phyloP scores from a whole-genome alignment of 2,888 invertebrate species.

The Amblyjoppa fuscipennis region DNA sequence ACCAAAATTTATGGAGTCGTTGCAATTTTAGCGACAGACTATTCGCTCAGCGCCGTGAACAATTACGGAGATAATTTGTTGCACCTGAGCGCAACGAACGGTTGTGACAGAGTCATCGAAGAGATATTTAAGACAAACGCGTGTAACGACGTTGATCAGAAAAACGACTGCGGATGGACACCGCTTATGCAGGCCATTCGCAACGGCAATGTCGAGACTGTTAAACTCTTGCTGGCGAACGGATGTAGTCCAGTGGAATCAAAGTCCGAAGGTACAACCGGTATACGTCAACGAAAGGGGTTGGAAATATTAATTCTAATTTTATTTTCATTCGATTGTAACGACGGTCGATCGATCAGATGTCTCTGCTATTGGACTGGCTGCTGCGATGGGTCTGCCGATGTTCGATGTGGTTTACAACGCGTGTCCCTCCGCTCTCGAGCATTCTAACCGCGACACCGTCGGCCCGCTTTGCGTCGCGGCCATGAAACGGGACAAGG shows the following conservation, averaged over 20 bases:
- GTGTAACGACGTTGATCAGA: slow-evolving; percentile 72
- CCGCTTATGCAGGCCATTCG: slow-evolving; percentile 82
- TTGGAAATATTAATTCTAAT: neutral
- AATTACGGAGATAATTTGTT: slow-evolving; percentile 81
- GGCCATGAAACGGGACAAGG: slow-evolving; percentile 80
- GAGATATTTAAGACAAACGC: slow-evolving; percentile 75
- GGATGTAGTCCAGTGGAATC: slow-evolving; percentile 76
- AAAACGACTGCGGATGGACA: slow-evolving; percentile 83
- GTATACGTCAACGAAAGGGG: neutral
- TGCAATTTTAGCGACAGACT: slow-evolving; percentile 71
- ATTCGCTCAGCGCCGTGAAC: slow-evolving; percentile 78
- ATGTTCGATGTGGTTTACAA: slow-evolving; percentile 79
- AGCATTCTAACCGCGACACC: slow-evolving; percentile 75
- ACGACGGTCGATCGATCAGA: slow-evolving; percentile 68
- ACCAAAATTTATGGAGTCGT: neutral
- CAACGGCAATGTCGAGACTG: slow-evolving; percentile 77
- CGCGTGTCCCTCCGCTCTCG: slow-evolving; percentile 76
- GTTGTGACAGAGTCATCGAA: slow-evolving; percentile 74
- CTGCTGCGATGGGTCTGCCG: slow-evolving; percentile 77
- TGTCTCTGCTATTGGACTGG: slow-evolving; percentile 78
- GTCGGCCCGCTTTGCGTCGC: slow-evolving; percentile 82
- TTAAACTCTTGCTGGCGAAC: slow-evolving; percentile 76
- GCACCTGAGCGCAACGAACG: slow-evolving; percentile 79
- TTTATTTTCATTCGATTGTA: neutral
- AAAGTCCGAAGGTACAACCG: slow-evolving; percentile 77